Base-by-base conservation (phyloP, 2,113 vertebrate species). In the Sterrhoptilus dennistouni region DNA sequence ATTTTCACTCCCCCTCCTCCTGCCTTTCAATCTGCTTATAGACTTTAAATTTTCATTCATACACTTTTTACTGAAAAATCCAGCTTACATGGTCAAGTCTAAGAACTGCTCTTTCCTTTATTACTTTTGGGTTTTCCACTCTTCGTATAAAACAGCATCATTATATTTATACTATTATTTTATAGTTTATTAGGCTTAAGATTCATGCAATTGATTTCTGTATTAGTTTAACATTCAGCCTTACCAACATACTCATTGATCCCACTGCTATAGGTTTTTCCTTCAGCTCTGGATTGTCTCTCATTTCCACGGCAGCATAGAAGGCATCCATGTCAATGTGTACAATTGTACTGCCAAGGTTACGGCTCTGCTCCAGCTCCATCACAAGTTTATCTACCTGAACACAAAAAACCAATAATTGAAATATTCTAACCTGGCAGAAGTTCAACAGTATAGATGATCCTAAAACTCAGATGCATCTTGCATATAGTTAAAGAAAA, bases 241-340 rank as follows among this genome's bases (percentile, higher is more conserved):
- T 97, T 97, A 99, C 99, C 98, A 99, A 93, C 99, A 99, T 99
- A 91, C 98, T 99, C 98, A 98, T 98, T 77, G 99, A 99, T 87
- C 99, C 99, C 54, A 99, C 99, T 66, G 99, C 99, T 98, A 99
- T 99, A 27, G 99, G 99, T 38, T 98, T 99, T 63, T 99, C 98
- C 90, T 98, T 99, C 74, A 99, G 87, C 79, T 99, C 99, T 53
- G 99, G 99, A 77, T 98, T 98, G 96, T 99, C 99, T 92, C 98
- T 98, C 98, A 99, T 99, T 97, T 99, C 99, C 83, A 99, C 99
- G 50, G 99, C 99, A 85, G 99, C 99, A 31, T 99, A 99, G 97
- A 99, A 99, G 63, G 99, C 99, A 81, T 99, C 99, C 99, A 99
- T 99, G 93, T 99, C 99, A 92, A 99, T 98, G 65, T 99, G 99